Conservation (phyloP, 2,113 vertebrate species). For the Podarcis raffonei region DNA sequence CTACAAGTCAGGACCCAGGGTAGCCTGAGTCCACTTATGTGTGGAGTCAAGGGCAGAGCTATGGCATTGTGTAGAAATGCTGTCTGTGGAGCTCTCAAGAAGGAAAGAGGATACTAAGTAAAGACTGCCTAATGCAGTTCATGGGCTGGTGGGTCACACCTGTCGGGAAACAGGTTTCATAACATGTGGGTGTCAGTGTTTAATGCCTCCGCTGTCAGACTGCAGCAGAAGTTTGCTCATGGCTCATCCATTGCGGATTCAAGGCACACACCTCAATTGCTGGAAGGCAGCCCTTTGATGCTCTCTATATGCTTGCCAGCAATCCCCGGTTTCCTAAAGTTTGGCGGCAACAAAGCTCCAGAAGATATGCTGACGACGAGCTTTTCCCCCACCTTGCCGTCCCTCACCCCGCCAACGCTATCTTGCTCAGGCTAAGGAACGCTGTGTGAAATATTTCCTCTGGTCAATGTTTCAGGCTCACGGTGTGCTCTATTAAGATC, state of each 20-base stretch:
- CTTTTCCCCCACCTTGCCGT: not conserved
- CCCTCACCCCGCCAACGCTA: not conserved
- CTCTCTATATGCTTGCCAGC: constrained; percentile 13
- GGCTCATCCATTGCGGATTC: constrained; percentile 31
- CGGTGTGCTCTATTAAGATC: accelerated
- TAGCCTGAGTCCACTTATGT: no score
- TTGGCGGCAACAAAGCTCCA: not conserved
- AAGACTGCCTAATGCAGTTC: not conserved
- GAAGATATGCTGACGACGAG: not conserved
- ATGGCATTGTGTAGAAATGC: not conserved
- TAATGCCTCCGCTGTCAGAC: not conserved
- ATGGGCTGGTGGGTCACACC: not conserved
- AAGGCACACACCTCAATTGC: constrained; percentile 28
- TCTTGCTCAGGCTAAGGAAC: constrained; percentile 1
- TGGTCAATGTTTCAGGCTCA: not conserved
- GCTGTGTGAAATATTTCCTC: accelerated
- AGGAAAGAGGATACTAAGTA: not conserved
- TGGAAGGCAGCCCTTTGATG: constrained; percentile 29
- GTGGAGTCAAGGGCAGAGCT: no score
- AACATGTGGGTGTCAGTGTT: not conserved
- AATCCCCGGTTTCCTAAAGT: not conserved
- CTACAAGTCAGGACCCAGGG: no score
- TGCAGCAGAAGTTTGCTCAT: not conserved
- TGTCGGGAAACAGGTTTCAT: not conserved
- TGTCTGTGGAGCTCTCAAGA: not conserved